phyloP scores from a whole-genome alignment of 2,888 invertebrate species.

The Netelia fuscicornis region DNA sequence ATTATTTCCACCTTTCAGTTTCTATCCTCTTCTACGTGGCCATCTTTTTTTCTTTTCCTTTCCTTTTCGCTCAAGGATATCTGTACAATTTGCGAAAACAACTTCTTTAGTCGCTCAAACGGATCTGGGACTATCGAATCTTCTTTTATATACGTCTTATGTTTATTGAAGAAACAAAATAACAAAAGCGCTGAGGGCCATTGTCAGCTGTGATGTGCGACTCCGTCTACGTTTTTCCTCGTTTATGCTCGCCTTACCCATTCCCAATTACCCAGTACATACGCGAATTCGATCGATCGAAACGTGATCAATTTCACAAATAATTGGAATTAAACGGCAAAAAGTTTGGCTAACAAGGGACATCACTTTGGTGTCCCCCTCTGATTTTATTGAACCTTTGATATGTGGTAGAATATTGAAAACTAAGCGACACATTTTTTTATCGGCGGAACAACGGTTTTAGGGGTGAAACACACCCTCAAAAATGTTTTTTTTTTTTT shows the following conservation, averaged over 20 bases:
- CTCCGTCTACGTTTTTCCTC: constrained; percentile 34
- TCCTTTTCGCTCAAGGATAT: neutral
- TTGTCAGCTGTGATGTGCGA: constrained; percentile 14
- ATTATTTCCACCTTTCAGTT: constrained; percentile 20
- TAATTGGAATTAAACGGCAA: neutral
- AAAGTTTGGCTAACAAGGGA: neutral
- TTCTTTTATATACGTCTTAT: constrained; percentile 31
- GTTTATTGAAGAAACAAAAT: constrained; percentile 45
- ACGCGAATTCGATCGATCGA: neutral
- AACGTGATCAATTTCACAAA: neutral
- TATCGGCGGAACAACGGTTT: no score
- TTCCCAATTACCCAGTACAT: neutral
- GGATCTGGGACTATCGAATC: neutral
- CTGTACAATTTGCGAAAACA: neutral
- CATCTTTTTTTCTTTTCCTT: constrained; percentile 53
- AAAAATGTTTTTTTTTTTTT: no score
- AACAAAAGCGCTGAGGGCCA: constrained; percentile 12
- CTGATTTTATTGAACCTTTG: no score
- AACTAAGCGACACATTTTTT: no score
- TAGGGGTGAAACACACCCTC: no score
- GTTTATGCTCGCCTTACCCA: neutral
- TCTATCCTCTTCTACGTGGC: constrained; percentile 62
- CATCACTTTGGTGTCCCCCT: no score
- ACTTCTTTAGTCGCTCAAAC: neutral
- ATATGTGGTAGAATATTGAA: no score